These are phyloP conservation scores for Falco novaeseelandiae DNA, from an alignment of 2,797 vertebrate species.

Conservation along the genomic window DNA sequence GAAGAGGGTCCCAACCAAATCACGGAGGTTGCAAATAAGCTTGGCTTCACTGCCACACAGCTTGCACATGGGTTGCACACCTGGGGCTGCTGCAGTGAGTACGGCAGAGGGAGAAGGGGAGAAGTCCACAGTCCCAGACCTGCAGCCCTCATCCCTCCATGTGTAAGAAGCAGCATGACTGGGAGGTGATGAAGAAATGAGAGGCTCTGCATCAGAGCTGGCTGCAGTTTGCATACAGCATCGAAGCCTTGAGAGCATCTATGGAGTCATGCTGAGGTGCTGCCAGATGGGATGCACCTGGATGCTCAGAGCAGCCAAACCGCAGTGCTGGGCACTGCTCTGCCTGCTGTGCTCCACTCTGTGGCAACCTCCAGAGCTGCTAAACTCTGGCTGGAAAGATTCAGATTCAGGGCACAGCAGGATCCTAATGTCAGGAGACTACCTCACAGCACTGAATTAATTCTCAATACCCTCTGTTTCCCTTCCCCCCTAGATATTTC, in stretches of 20 bases:
- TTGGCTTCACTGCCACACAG: neutral
- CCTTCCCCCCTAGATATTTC: neutral
- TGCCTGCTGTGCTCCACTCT: neutral
- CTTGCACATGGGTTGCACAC: accelerated
- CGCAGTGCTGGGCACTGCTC: neutral
- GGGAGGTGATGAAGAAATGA: neutral
- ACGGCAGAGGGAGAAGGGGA: neutral
- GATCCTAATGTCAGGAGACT: neutral
- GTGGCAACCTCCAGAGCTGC: neutral
- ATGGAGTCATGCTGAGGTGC: neutral
- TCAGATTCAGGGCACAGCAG: conserved; percentile 15
- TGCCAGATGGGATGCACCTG: neutral
- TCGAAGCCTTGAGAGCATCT: neutral
- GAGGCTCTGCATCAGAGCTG: neutral
- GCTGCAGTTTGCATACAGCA: neutral
- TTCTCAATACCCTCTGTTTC: neutral
- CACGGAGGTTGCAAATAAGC: neutral
- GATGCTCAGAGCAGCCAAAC: neutral
- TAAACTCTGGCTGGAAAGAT: neutral
- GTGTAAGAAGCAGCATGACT: neutral
- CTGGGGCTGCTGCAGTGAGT: neutral
- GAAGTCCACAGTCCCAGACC: neutral
- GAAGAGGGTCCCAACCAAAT: neutral
- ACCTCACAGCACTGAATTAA: neutral
- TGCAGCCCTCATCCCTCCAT: neutral